A percentile compares a stretch with the other conserved stretches of the same genome.
Evolutionary conservation across 2,888 invertebrate genomes (phyloP).

Genomic region (Pterobdella sp.): DNA sequence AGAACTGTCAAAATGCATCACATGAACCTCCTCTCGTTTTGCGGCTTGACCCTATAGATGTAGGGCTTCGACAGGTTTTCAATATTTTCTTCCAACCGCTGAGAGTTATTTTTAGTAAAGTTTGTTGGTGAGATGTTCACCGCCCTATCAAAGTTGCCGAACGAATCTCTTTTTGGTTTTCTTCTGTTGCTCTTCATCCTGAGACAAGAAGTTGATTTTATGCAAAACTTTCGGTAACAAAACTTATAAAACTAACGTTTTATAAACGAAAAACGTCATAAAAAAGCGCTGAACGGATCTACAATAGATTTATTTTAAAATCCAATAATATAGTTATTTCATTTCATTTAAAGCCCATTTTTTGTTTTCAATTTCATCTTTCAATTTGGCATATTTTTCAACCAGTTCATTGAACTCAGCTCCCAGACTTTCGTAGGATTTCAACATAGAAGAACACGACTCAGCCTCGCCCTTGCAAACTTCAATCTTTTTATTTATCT

Average conservation of each 20-base stretch:
- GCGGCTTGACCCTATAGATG: too few species aligned
- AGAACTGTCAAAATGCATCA: too few species aligned
- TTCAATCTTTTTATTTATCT: background rate
- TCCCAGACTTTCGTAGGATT: background rate
- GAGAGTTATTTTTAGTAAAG: too few species aligned
- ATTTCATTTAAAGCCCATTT: constrained; percentile 10
- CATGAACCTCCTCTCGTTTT: too few species aligned
- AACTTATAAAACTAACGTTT: constrained; percentile 7
- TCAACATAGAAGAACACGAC: background rate
- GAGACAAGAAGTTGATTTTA: too few species aligned
- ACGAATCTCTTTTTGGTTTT: too few species aligned
- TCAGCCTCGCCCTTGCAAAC: background rate
- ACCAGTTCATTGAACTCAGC: background rate
- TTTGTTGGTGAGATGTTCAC: too few species aligned
- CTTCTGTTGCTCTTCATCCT: too few species aligned
- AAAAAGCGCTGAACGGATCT: background rate
- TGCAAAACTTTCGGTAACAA: too few species aligned
- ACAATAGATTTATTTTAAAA: background rate
- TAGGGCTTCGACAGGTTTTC: too few species aligned
- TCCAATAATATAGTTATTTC: background rate
- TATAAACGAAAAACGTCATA: background rate
- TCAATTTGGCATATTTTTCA: background rate
- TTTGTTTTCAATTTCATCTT: constrained; percentile 12
- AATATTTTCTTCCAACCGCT: too few species aligned
- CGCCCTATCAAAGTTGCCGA: too few species aligned